A percentile compares a stretch with the other conserved stretches of the same genome.
Conservation (phyloP, 2,888 invertebrate species). For the Nymphalis c-album region DNA sequence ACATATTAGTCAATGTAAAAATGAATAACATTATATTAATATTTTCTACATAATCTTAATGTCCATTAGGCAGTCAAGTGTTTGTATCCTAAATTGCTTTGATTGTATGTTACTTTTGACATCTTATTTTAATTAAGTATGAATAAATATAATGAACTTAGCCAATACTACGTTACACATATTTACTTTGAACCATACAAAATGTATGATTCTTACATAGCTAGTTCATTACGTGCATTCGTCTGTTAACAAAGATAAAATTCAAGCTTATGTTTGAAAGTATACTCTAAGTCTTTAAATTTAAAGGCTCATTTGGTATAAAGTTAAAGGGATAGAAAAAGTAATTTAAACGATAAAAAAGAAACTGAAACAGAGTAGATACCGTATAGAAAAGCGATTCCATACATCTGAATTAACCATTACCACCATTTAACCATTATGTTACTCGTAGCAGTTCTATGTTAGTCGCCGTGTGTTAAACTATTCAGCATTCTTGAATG, state of each 20-base stretch:
- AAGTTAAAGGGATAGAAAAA: slow-evolving; percentile 4
- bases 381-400: not conserved
- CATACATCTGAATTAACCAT: not conserved
- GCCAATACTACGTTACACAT: not conserved
- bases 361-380: slow-evolving; percentile 12
- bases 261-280: slow-evolving; percentile 30
- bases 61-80: not conserved
- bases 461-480: not conserved
- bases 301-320: slow-evolving; percentile 41
- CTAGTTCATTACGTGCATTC: slow-evolving; percentile 59
- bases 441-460: not conserved
- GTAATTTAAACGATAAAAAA: slow-evolving; percentile 28
- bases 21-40: no score
- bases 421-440: slow-evolving; percentile 1
- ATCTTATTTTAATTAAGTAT: not conserved
- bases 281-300: slow-evolving; percentile 24
- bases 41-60: no score
- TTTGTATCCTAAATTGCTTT: not conserved
- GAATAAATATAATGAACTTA: not conserved
- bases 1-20: no score
- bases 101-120: not conserved
- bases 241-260: slow-evolving; percentile 71
- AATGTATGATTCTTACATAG: slow-evolving; percentile 46
- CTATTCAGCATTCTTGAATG: not conserved
- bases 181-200: slow-evolving; percentile 24